phyloP scores from a whole-genome alignment of 1,140 invertebrate species.

The Zaprionus nigranus region DNA sequence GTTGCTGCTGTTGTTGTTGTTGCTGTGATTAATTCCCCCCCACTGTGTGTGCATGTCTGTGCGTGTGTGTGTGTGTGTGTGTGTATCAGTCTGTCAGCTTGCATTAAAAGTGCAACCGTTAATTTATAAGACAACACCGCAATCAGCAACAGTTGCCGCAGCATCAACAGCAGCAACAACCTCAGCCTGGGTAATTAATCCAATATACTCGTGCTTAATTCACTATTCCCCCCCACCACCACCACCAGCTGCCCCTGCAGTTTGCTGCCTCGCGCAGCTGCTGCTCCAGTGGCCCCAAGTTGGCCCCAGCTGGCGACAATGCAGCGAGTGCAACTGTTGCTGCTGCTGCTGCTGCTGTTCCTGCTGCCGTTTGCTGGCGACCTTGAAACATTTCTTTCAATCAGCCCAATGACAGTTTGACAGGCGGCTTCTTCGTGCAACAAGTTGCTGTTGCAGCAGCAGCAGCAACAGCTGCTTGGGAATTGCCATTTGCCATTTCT shows the following conservation, averaged over 20 bases:
- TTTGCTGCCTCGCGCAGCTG: background rate
- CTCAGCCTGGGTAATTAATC: constrained; percentile 67
- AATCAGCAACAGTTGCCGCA: constrained; percentile 39
- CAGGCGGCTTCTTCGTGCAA: constrained; percentile 17
- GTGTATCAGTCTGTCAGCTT: constrained; percentile 64
- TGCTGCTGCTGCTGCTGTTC: constrained; percentile 2
- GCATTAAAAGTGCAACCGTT: constrained; percentile 80
- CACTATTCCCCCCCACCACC: constrained; percentile 15
- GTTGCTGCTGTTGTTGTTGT: constrained; percentile 10
- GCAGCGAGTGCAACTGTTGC: constrained; percentile 11
- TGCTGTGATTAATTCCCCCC: constrained; percentile 70
- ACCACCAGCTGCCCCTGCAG: background rate
- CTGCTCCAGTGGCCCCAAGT: constrained; percentile 14
- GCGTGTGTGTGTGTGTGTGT: constrained; percentile 5
- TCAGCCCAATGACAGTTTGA: constrained; percentile 46
- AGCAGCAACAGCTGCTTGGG: constrained; percentile 38
- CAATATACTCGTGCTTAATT: constrained; percentile 66
- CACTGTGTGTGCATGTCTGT: constrained; percentile 33
- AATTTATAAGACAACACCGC: constrained; percentile 74
- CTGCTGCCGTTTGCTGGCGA: constrained; percentile 54
- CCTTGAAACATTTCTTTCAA: constrained; percentile 70
- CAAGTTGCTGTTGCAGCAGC: constrained; percentile 25
- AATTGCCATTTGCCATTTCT: constrained; percentile 78
- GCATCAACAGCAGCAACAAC: constrained; percentile 14
- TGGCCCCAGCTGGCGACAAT: constrained; percentile 3